Conservation (phyloP, 2,888 invertebrate genomes). For the Apoderus coryli region DNA sequence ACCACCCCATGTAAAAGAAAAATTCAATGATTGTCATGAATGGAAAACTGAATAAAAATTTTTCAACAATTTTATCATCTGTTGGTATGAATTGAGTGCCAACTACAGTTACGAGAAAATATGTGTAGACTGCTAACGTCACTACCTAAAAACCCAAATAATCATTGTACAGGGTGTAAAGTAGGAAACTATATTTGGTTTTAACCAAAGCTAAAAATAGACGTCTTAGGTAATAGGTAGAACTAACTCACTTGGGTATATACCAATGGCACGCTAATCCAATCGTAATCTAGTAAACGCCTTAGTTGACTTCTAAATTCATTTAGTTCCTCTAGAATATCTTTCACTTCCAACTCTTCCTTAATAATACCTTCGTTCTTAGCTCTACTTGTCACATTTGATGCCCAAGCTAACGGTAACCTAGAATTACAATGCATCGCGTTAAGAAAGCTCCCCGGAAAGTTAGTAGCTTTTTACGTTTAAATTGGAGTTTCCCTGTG, state of each 20-base stretch:
- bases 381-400: conserved; percentile 70
- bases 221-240: no score
- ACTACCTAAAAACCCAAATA: conserved; percentile 39
- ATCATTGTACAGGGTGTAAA: no score
- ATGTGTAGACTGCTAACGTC: conserved; percentile 84
- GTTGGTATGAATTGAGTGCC: conserved; percentile 63
- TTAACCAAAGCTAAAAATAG: no score
- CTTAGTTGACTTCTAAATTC: conserved; percentile 65
- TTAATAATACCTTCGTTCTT: conserved; percentile 72
- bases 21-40: conserved; percentile 79
- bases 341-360: conserved; percentile 79
- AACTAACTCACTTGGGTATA: conserved; percentile 52
- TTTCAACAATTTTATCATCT: conserved; percentile 29
- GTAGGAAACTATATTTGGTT: no score
- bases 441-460: not conserved
- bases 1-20: conserved; percentile 79
- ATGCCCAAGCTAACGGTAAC: conserved; percentile 80
- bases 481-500: not conserved
- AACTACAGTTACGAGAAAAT: conserved; percentile 73
- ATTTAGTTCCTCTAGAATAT: conserved; percentile 70
- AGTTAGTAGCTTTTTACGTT: not conserved
- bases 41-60: conserved; percentile 41
- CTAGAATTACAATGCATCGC: conserved; percentile 30
- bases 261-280: conserved; percentile 65
- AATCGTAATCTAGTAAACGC: conserved; percentile 58